Percentiles rank a stretch among this genome's conserved stretches.
These are phyloP conservation scores for Gouania willdenowi DNA, from an alignment of 2,797 vertebrate genomes.

Conservation along the genomic window DNA sequence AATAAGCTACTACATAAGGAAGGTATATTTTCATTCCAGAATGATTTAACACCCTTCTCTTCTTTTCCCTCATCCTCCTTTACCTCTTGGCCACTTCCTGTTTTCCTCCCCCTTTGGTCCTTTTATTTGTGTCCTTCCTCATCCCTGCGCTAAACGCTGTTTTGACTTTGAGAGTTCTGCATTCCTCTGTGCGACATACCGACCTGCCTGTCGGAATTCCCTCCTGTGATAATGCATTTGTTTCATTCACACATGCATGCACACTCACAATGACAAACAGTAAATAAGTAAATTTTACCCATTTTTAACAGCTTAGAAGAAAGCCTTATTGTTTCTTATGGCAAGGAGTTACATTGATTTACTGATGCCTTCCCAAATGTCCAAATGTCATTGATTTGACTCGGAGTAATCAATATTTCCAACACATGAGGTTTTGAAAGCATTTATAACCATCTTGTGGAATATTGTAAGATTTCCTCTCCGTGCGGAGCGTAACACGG, in stretches of 20 bases:
- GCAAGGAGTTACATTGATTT: constrained; percentile 42
- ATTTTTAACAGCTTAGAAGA: constrained; percentile 50
- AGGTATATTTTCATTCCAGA: constrained; percentile 46
- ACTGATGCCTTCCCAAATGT: constrained; percentile 39
- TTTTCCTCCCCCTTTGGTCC: constrained; percentile 25
- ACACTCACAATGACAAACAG: constrained; percentile 11
- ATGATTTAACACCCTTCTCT: constrained; percentile 18
- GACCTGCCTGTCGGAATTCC: constrained; percentile 53
- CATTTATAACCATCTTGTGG: neutral
- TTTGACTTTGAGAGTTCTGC: constrained; percentile 58
- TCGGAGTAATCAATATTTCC: constrained; percentile 37
- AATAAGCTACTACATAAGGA: no score
- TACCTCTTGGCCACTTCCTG: constrained; percentile 21
- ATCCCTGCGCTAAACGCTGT: constrained; percentile 38
- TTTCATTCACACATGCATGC: constrained; percentile 42
- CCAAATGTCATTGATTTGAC: constrained; percentile 46
- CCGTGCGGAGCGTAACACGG: constrained; percentile 23
- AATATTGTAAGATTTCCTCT: neutral
- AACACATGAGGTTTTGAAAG: constrained; percentile 2
- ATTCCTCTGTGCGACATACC: constrained; percentile 55
- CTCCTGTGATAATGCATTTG: constrained; percentile 64
- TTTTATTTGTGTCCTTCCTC: constrained; percentile 18
- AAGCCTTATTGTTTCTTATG: constrained; percentile 59
- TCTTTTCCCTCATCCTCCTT: constrained; percentile 21
- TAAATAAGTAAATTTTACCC: constrained; percentile 52